phyloP scores from a whole-genome alignment of 2,113 vertebrate species.

The Myanophis thanlyinensis region DNA sequence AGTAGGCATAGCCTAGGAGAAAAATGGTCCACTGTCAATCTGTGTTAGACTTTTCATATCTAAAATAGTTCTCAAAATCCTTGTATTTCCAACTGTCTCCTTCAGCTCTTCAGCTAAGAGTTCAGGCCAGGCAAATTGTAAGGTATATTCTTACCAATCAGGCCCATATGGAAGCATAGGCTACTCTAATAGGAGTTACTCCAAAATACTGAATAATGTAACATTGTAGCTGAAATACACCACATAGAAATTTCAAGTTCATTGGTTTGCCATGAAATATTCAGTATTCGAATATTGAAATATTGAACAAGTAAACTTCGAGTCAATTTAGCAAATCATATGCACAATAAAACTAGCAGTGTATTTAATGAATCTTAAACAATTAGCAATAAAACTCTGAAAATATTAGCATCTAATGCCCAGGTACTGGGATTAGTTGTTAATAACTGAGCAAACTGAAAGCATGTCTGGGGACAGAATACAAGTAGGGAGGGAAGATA shows the following conservation, averaged over 20 bases:
- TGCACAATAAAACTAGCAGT: background rate
- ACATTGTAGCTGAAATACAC: background rate
- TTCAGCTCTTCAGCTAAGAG: background rate
- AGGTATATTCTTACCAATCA: background rate
- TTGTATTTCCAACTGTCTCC: too few relatives aligned
- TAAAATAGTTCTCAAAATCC: background rate
- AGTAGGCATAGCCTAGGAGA: slow-evolving; percentile 88
- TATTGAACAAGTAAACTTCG: background rate
- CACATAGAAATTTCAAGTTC: background rate
- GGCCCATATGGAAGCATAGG: background rate
- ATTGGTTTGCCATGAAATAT: background rate
- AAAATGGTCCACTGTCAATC: accelerated
- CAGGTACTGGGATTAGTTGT: background rate
- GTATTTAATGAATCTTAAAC: background rate
- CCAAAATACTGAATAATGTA: background rate
- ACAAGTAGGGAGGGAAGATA: too few relatives aligned
- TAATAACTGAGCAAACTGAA: background rate
- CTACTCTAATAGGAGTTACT: background rate
- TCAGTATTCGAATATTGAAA: background rate
- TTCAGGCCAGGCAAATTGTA: background rate
- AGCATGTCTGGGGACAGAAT: too few relatives aligned
- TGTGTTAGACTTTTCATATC: accelerated
- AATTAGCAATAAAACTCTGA: background rate
- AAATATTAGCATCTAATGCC: background rate
- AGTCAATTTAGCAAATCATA: background rate